Percentiles rank a stretch among this genome's conserved stretches.
phyloP scores from a whole-genome alignment of 2,888 invertebrate genomes.

The Seira musarum region DNA sequence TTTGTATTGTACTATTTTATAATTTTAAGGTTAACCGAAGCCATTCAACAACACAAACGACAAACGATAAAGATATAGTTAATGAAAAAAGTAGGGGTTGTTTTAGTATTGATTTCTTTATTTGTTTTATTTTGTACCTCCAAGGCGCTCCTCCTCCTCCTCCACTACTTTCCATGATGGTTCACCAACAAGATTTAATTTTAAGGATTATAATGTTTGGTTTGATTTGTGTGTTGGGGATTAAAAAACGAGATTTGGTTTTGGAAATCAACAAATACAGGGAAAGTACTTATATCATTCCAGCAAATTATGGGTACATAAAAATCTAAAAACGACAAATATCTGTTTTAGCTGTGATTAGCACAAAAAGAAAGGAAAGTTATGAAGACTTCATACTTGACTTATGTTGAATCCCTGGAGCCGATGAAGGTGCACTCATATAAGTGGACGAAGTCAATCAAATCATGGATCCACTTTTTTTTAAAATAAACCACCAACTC shows the following conservation, averaged over 20 bases:
- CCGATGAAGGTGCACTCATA: too few relatives aligned
- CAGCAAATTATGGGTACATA: not conserved
- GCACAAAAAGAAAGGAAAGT: not conserved
- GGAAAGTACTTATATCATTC: conserved; percentile 1
- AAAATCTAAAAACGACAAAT: conserved; percentile 2
- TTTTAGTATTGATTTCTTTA: not conserved
- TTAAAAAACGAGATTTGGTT: not conserved
- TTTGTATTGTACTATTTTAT: not conserved
- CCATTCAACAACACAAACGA: not conserved
- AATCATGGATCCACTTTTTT: too few relatives aligned
- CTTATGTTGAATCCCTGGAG: not conserved
- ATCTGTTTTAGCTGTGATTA: not conserved
- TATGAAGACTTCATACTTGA: not conserved
- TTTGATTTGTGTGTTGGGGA: not conserved
- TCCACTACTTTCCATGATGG: conserved; percentile 50
- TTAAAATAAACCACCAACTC: not conserved
- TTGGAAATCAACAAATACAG: conserved; percentile 2
- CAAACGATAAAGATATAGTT: not conserved
- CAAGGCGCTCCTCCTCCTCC: conserved; percentile 58
- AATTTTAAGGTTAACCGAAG: not conserved
- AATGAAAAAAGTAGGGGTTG: not conserved
- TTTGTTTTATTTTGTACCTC: conserved; percentile 36
- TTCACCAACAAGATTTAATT: conserved; percentile 22
- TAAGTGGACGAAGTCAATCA: too few relatives aligned
- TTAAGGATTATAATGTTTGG: not conserved